Evolutionary conservation across 2,797 vertebrate genomes (phyloP).

Genomic region (Gymnodraco acuticeps): DNA sequence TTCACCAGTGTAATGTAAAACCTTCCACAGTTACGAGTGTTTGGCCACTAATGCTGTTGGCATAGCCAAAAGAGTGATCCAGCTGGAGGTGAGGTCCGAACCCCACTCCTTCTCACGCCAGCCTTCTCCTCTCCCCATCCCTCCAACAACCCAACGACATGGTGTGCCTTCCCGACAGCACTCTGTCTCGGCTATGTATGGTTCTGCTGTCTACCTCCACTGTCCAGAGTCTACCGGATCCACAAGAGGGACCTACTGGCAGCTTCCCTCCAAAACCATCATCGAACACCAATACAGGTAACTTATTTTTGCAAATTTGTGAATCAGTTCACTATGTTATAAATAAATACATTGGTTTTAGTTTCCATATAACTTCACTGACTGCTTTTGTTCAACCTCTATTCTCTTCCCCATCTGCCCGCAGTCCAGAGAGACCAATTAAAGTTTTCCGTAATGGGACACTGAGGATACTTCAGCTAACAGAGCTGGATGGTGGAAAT

Average conservation of each 20-base stretch:
- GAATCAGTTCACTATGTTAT: not conserved
- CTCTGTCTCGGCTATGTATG: slow-evolving; percentile 83
- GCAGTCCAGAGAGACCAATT: slow-evolving; percentile 84
- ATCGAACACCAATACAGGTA: slow-evolving; percentile 85
- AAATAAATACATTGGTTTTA: slow-evolving; percentile 10
- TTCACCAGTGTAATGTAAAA: slow-evolving; percentile 8
- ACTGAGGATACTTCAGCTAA: slow-evolving; percentile 85
- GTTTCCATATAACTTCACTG: slow-evolving; percentile 14
- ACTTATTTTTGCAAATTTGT: slow-evolving; percentile 16
- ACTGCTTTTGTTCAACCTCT: slow-evolving; percentile 43
- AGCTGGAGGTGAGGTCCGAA: slow-evolving; percentile 78
- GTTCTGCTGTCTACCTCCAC: slow-evolving; percentile 86
- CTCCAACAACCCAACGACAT: slow-evolving; percentile 46
- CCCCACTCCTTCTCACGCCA: slow-evolving; percentile 41
- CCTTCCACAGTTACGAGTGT: slow-evolving; percentile 80
- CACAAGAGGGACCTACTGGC: slow-evolving; percentile 82
- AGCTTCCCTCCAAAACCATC: slow-evolving; percentile 82
- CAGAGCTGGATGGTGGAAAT: slow-evolving; percentile 84
- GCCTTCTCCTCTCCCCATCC: slow-evolving; percentile 58
- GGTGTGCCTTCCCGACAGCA: slow-evolving; percentile 75
- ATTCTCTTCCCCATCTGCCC: slow-evolving; percentile 30
- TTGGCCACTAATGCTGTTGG: slow-evolving; percentile 83
- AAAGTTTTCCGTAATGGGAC: slow-evolving; percentile 86
- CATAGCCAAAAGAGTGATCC: slow-evolving; percentile 77
- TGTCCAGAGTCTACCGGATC: slow-evolving; percentile 83